phyloP scores from a whole-genome alignment of 2,888 invertebrate species.

The Epinotia ramella region DNA sequence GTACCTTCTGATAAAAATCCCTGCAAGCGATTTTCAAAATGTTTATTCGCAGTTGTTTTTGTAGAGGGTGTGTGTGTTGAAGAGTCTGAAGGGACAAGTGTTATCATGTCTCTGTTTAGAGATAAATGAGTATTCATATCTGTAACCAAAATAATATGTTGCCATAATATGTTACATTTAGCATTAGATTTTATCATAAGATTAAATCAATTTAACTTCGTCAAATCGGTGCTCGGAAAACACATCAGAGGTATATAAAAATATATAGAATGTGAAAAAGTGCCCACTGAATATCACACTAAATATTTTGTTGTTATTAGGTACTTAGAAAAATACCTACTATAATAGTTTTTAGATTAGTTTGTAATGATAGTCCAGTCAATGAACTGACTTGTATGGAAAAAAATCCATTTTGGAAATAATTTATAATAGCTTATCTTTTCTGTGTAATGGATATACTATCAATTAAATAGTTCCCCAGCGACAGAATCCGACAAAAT shows the following conservation, averaged over 20 bases:
- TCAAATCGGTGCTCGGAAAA: conserved; percentile 77
- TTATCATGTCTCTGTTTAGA: conserved; percentile 37
- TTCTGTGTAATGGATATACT: too few species aligned
- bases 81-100: conserved; percentile 39
- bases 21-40: conserved; percentile 52
- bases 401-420: too few species aligned
- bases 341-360: conserved; percentile 66
- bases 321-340: conserved; percentile 63
- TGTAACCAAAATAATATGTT: conserved; percentile 76
- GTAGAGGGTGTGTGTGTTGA: conserved; percentile 37
- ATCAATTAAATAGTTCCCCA: too few species aligned
- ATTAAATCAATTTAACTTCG: conserved; percentile 62
- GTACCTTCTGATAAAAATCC: conserved; percentile 74
- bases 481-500: too few species aligned
- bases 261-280: conserved; percentile 59
- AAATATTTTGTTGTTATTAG: conserved; percentile 70
- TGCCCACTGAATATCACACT: conserved; percentile 64
- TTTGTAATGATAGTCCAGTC: too few species aligned
- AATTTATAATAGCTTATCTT: too few species aligned
- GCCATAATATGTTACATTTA: conserved; percentile 74
- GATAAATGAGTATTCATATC: conserved; percentile 56
- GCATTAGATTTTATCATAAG: conserved; percentile 61
- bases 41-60: conserved; percentile 35
- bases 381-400: too few species aligned
- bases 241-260: conserved; percentile 69